phyloP scores from a whole-genome alignment of 2,888 invertebrate genomes.

The Nephrocerus scutellatus region DNA sequence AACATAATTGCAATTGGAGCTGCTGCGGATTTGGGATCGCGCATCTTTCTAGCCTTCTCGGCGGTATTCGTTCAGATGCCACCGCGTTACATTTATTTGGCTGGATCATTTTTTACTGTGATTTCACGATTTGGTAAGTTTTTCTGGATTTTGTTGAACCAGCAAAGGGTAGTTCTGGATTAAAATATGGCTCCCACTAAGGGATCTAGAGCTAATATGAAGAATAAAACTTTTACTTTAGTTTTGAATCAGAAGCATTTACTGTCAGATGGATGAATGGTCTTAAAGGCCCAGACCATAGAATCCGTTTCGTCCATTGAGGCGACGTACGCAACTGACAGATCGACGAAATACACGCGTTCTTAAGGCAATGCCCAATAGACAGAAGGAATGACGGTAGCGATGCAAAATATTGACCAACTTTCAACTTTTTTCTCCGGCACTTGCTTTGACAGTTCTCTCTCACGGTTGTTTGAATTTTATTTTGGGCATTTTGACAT shows the following conservation, averaged over 20 bases:
- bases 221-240: neutral
- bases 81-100: constrained; percentile 59
- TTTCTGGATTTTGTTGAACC: neutral
- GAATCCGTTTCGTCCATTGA: no score
- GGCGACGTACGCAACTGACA: no score
- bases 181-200: neutral
- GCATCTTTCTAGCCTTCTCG: constrained; percentile 56
- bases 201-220: neutral
- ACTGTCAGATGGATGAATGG: no score
- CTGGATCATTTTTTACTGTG: constrained; percentile 59
- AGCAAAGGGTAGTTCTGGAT: neutral
- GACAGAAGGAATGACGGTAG: no score
- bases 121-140: constrained; percentile 61
- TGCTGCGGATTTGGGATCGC: constrained; percentile 59
- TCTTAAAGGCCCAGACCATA: no score
- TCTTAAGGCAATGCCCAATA: no score
- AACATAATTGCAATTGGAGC: constrained; percentile 64
- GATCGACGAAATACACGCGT: no score
- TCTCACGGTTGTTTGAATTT: no score
- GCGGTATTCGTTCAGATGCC: constrained; percentile 57
- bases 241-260: neutral
- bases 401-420: no score
- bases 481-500: no score
- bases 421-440: no score
- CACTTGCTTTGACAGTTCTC: no score